These are phyloP conservation scores for Seriola aureovittata DNA, from an alignment of 2,113 vertebrate species.

Conservation along the genomic window DNA sequence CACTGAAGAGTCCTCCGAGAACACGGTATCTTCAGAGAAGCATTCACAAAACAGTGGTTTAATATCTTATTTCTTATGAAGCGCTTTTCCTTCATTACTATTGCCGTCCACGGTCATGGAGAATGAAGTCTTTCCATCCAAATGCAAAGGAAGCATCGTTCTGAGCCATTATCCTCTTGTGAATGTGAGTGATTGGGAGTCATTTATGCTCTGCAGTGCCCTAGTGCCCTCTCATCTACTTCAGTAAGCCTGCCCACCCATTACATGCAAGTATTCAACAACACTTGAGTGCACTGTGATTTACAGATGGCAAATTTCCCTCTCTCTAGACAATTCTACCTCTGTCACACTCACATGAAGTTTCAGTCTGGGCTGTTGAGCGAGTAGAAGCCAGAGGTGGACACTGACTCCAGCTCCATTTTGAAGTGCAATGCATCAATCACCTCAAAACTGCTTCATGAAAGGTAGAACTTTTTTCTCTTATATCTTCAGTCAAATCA, in stretches of 20 bases:
- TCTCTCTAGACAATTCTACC: constrained; percentile 32
- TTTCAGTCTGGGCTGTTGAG: constrained; percentile 15
- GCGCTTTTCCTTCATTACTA: constrained; percentile 14
- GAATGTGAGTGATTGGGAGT: constrained; percentile 60
- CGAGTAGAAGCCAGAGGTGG: constrained; percentile 7
- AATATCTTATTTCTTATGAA: constrained; percentile 15
- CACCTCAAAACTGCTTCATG: background rate
- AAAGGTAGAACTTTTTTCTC: background rate
- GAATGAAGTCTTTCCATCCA: constrained; percentile 30
- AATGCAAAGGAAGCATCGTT: constrained; percentile 47
- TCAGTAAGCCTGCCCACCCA: constrained; percentile 47
- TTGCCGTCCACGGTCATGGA: constrained; percentile 1
- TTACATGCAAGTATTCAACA: constrained; percentile 47
- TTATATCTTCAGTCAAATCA: background rate
- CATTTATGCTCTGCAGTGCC: constrained; percentile 43
- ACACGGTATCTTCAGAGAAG: constrained; percentile 5
- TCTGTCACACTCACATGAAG: constrained; percentile 26
- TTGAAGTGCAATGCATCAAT: background rate
- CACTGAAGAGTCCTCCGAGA: background rate
- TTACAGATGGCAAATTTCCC: constrained; percentile 37
- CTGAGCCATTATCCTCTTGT: constrained; percentile 66
- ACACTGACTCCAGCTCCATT: background rate
- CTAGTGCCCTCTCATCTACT: constrained; percentile 45
- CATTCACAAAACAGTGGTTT: background rate
- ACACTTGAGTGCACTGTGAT: constrained; percentile 56